Conservation (phyloP, 2,888 invertebrate genomes). For the Nomada lathburiana region DNA sequence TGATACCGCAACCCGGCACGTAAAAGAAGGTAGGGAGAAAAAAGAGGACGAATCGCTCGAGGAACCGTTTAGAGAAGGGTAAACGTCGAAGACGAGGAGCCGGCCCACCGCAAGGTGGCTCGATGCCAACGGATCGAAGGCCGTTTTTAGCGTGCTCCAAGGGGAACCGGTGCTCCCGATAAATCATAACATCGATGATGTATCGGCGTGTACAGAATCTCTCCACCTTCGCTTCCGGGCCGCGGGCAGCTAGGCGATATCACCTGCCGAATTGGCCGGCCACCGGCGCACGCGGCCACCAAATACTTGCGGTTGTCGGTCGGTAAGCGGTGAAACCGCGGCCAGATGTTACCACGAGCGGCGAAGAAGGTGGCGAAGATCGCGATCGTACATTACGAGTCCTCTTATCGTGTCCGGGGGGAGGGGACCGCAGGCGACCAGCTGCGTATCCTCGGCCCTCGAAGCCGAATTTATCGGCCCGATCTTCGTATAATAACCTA, state of each 20-base stretch:
- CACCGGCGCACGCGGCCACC: constrained; percentile 60
- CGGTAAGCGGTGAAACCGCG: constrained; percentile 81
- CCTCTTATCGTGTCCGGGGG: constrained; percentile 37
- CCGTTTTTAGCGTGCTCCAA: constrained; percentile 32
- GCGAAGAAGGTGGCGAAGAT: constrained; percentile 64
- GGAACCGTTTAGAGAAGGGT: background rate
- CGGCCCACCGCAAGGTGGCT: constrained; percentile 10
- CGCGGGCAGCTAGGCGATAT: constrained; percentile 60
- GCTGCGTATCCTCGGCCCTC: constrained; percentile 58
- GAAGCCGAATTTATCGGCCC: constrained; percentile 76
- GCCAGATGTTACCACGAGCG: constrained; percentile 77
- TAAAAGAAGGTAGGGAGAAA: background rate
- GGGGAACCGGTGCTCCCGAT: constrained; percentile 54
- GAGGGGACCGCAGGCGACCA: constrained; percentile 51
- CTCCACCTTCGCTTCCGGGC: constrained; percentile 74
- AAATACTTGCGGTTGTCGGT: constrained; percentile 75
- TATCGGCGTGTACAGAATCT: constrained; percentile 50
- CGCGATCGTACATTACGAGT: constrained; percentile 72
- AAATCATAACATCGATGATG: constrained; percentile 61
- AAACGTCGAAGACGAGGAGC: background rate
- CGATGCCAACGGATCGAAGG: constrained; percentile 32
- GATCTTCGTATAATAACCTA: constrained; percentile 80
- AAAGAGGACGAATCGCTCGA: background rate
- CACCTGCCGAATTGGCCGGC: constrained; percentile 70
- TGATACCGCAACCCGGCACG: background rate